These are phyloP conservation scores for Limnephilus auricula DNA, from an alignment of 2,888 invertebrate species.

Conservation along the genomic window DNA sequence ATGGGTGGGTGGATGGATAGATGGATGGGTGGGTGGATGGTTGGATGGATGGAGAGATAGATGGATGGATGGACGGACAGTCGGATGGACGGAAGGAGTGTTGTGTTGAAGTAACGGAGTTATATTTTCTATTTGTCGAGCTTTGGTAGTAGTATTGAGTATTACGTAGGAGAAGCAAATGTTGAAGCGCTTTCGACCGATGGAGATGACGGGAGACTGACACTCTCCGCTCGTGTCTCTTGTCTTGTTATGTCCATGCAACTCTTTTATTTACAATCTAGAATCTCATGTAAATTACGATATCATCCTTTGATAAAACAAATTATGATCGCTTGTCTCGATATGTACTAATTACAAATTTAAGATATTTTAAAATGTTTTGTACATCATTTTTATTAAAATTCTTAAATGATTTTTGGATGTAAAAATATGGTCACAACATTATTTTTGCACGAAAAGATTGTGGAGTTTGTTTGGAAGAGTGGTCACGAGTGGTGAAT, in stretches of 20 bases:
- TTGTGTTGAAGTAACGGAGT: conserved; percentile 64
- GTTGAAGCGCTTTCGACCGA: conserved; percentile 49
- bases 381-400: conserved; percentile 60
- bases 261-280: conserved; percentile 58
- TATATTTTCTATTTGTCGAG: conserved; percentile 67
- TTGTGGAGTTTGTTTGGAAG: conserved; percentile 17
- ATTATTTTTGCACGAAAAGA: conserved; percentile 58
- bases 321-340: conserved; percentile 63
- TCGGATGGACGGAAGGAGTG: not conserved
- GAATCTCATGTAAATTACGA: conserved; percentile 63
- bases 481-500: not conserved
- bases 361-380: conserved; percentile 64
- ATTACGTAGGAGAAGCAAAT: conserved; percentile 58
- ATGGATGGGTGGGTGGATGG: not conserved
- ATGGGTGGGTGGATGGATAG: not conserved
- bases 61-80: not conserved
- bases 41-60: not conserved
- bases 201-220: conserved; percentile 57
- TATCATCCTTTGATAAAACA: conserved; percentile 58
- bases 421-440: conserved; percentile 54
- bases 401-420: conserved; percentile 53
- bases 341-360: conserved; percentile 60
- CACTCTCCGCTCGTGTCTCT: conserved; percentile 35
- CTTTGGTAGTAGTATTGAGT: conserved; percentile 65
- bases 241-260: conserved; percentile 58